Base-by-base conservation (phyloP, 2,888 invertebrate species). In the Nomada goodeniana region DNA sequence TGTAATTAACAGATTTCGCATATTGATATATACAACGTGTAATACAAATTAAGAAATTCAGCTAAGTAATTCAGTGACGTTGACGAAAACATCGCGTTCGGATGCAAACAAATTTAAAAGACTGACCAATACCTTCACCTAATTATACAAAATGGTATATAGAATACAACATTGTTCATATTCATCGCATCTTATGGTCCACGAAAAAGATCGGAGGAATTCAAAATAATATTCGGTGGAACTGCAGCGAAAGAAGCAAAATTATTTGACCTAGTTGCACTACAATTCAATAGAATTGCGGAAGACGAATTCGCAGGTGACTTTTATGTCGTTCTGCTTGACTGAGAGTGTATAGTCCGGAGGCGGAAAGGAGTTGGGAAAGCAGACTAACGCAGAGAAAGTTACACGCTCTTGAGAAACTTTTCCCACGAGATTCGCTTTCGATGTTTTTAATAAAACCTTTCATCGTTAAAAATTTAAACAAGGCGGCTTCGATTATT, bases 401-500 rank as follows among this genome's bases (percentile, higher is more conserved):
- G 91, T 91, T 84, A 74, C 83, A 65, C 79, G 81, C 73, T 88
- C 89, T 83, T 82, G 85, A 86, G 88, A 89, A 90, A 90, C 88
- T 90, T 90, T 91, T 91, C 90, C 90, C 91, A 91, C 90, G 89
- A 89, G 88, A 87, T 89, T 89, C 88, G 80, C 88, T 88, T 90
- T 90, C 88, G 83, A 86, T 76, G 85, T 89, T 88, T 86, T 80
- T 85, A 86, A 88, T 83, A 76, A 82, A 84, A 82, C 81, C 63
- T 75, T 76, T 52, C 65, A 60, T 76, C 71, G 67, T 44, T 42
- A 10, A 20, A n/a, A 63, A 59, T 52, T 53, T 60, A 23, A 65
- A 23, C 20, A 50, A 36, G 73, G 26, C 36, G 23, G 42, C 42
- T 20, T 53, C 26, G 44, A 11, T 47, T 64, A 57, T 53, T 20